A percentile compares a stretch with the other conserved stretches of the same genome.
Conservation (phyloP, 1,140 invertebrate species). For the Streblospio benedicti region DNA sequence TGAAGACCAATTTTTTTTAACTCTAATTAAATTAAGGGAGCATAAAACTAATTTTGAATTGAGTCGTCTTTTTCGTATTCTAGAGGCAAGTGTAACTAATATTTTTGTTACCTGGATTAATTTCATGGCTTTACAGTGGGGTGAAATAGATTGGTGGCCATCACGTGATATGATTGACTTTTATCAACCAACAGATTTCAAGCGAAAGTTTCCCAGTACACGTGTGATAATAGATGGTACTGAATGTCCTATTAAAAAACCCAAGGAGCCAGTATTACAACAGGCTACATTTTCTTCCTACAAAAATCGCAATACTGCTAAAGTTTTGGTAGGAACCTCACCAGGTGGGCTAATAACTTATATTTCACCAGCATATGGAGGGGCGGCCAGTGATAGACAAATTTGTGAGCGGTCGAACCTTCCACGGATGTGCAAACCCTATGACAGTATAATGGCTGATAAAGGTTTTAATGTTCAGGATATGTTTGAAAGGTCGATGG, state of each 20-base stretch:
- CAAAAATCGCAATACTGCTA: constrained; percentile 22
- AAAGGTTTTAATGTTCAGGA: constrained; percentile 9
- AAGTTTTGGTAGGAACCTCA: constrained; percentile 17
- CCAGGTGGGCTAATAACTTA: constrained; percentile 18
- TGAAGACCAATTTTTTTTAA: constrained; percentile 29
- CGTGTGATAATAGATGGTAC: constrained; percentile 25
- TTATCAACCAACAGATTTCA: neutral
- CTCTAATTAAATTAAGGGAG: constrained; percentile 27
- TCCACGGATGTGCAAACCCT: neutral
- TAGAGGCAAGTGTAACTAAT: neutral
- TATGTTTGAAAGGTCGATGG: neutral
- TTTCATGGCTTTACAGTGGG: constrained; percentile 5
- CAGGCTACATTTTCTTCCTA: constrained; percentile 21
- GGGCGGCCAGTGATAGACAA: neutral
- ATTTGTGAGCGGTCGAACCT: neutral
- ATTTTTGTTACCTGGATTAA: constrained; percentile 4
- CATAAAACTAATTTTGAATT: constrained; percentile 27
- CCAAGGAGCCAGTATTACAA: constrained; percentile 17
- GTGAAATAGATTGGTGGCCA: neutral
- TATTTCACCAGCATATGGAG: constrained; percentile 3
- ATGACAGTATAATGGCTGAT: constrained; percentile 6
- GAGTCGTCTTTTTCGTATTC: constrained; percentile 4
- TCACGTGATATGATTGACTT: neutral
- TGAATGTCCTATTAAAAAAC: constrained; percentile 20
- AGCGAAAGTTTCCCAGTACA: constrained; percentile 19